Evolutionary conservation across 2,888 invertebrate species (phyloP), one percentile per base, ranked within the genome.

Genomic region (Tipula lateralis): DNA sequence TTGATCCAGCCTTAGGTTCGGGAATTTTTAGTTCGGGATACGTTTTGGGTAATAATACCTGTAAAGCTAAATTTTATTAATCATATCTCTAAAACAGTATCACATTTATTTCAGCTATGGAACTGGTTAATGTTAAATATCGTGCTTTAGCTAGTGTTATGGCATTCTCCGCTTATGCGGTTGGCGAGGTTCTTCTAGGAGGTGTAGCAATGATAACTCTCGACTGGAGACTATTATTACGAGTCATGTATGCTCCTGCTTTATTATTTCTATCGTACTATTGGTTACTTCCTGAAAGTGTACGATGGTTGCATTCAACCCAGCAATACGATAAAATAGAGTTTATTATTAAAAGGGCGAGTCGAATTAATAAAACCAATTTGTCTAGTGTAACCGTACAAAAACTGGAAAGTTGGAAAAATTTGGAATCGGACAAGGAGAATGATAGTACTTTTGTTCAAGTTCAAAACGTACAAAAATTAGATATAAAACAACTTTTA

Each of bases 11-110:
- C 0, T 91, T 94, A 19, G 93, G 94, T 0, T 93, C 94, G 24
- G 94, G 95, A 0, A 92, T 94, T 12, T 96, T 93, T 87, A 93
- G 94, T 3, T 93, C 94, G 0, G 93, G 93, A 85, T 95, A 95
- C 88, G 93, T 96, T 87, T 90, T 94, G 87, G 39, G 83, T 82
- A 82, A n/a, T 0, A n/a, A 24, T 9, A 9, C 2, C n/a, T n/a
- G n/a, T 24, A 66, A 66, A 66, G 80, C 88, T 90, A 83, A 89
- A 36, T 36, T 36, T 36, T 36, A 2, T 9, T 9, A 66, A 24
- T 66, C 6, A 66, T 39, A 36, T 9, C 1, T 5, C 3, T 24
- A 7, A 66, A 36, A 9, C 12, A 9, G 12, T 36, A 32, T 32
- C 7, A 44, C 32, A 32, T 5, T 32, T 39, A 44, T n/a, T 87